phyloP scores from a whole-genome alignment of 53 echinoderm and acorn worm genomes.

The Arbacia lixula region DNA sequence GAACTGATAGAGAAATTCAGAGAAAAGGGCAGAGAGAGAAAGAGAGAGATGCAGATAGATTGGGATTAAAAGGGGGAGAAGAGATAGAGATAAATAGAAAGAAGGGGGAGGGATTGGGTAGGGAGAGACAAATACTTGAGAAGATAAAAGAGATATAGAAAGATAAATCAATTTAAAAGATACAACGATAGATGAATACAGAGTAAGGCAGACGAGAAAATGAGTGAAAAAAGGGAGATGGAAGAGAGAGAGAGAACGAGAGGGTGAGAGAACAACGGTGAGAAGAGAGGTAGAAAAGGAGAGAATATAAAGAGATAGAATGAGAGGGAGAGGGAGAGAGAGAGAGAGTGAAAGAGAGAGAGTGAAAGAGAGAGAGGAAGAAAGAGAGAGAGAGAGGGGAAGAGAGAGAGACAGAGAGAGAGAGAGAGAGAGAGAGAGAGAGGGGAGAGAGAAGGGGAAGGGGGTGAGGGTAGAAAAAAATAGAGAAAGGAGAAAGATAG shows the following conservation, averaged over 20 bases:
- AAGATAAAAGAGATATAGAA: not conserved
- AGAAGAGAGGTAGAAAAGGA: not conserved
- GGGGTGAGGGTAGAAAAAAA: too few species aligned
- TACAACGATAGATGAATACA: not conserved
- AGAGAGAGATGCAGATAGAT: too few species aligned
- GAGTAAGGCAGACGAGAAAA: not conserved
- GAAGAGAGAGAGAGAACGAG: not conserved
- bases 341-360: not conserved
- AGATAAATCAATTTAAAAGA: not conserved
- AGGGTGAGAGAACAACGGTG: not conserved
- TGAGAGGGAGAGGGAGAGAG: not conserved
- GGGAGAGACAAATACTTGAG: too few species aligned
- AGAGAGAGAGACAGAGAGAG: too few species aligned
- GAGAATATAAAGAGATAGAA: not conserved
- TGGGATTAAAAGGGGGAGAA: too few species aligned
- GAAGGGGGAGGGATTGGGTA: too few species aligned
- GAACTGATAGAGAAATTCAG: too few species aligned
- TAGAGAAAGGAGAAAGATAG: too few species aligned
- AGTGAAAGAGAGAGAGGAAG: not conserved
- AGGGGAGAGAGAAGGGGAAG: too few species aligned
- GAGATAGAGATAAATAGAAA: too few species aligned
- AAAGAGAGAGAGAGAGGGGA: too few species aligned
- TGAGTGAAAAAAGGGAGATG: not conserved
- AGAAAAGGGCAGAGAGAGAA: not conserved
- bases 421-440: too few species aligned